Evolutionary conservation across 2,113 vertebrate species (phyloP).

Genomic region (Cryptoleucopteryx plumbea): DNA sequence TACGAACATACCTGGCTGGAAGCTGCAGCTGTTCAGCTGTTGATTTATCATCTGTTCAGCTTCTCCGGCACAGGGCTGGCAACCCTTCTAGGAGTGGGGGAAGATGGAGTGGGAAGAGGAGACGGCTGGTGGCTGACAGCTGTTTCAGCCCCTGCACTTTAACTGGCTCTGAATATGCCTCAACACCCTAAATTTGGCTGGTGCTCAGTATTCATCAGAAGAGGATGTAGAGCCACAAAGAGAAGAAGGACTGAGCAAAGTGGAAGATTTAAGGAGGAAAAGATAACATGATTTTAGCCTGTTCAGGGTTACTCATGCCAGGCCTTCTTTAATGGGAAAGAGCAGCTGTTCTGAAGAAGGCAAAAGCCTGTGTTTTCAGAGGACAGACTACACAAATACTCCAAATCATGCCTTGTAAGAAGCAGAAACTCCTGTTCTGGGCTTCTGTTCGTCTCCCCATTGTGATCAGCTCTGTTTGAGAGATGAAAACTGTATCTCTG

Average conservation of each 20-base stretch:
- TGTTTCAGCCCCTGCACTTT: not conserved
- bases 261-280: not conserved
- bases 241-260: not conserved
- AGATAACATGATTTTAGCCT: not conserved
- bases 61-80: not conserved
- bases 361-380: not conserved
- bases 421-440: not conserved
- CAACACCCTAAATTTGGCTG: not conserved
- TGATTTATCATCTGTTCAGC: conserved; percentile 33
- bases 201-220: not conserved
- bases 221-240: not conserved
- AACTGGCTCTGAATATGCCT: not conserved
- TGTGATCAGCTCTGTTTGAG: not conserved
- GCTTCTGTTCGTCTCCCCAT: not conserved
- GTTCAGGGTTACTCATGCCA: not conserved
- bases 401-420: not conserved
- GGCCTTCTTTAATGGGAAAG: not conserved
- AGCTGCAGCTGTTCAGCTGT: conserved; percentile 53
- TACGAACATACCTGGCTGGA: not conserved
- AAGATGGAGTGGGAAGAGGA: not conserved
- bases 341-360: not conserved
- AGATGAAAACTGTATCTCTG: not conserved
- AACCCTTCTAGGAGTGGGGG: not conserved
- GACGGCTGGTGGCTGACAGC: not conserved
- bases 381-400: not conserved